Evolutionary conservation across 1,140 invertebrate species (phyloP).

Genomic region (Odontomachus brunneus): DNA sequence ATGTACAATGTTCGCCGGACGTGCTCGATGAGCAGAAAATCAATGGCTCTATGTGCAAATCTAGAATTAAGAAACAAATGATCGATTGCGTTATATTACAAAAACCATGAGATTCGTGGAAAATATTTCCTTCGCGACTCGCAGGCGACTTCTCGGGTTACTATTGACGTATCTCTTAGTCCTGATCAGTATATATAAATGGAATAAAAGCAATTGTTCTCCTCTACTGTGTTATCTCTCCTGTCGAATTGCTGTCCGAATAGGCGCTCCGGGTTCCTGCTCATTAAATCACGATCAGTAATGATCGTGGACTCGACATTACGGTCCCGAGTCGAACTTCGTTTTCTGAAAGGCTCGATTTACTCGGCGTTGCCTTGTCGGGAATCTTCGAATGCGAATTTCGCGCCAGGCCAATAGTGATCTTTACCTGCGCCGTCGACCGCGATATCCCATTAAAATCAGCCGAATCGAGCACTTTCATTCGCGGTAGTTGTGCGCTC

Average conservation of each 20-base stretch:
- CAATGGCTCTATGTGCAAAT: slow-evolving; percentile 4
- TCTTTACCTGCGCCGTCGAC: slow-evolving; percentile 14
- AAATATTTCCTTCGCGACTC: slow-evolving; percentile 22
- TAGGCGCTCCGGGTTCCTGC: neutral
- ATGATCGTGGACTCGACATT: slow-evolving; percentile 27
- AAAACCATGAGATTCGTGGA: slow-evolving; percentile 11
- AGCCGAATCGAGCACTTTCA: slow-evolving; percentile 48
- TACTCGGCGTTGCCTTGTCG: neutral
- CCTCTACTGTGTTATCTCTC: neutral
- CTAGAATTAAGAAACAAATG: slow-evolving; percentile 17
- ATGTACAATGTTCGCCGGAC: slow-evolving; percentile 31
- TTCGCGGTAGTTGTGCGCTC: slow-evolving; percentile 13
- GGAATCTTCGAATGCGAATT: slow-evolving; percentile 15
- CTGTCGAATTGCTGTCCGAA: neutral
- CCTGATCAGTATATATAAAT: slow-evolving; percentile 21
- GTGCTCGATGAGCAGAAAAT: slow-evolving; percentile 24
- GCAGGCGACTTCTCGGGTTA: slow-evolving; percentile 12
- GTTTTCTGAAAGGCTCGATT: neutral
- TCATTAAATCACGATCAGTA: slow-evolving; percentile 1
- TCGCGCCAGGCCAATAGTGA: neutral
- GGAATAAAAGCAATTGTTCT: neutral
- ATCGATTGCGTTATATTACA: slow-evolving; percentile 26
- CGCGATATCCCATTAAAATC: slow-evolving; percentile 23
- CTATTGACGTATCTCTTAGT: too few relatives aligned
- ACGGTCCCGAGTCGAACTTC: slow-evolving; percentile 11